These are phyloP conservation scores for Erpetoichthys calabaricus DNA, from an alignment of 2,797 vertebrate species.

Conservation along the genomic window DNA sequence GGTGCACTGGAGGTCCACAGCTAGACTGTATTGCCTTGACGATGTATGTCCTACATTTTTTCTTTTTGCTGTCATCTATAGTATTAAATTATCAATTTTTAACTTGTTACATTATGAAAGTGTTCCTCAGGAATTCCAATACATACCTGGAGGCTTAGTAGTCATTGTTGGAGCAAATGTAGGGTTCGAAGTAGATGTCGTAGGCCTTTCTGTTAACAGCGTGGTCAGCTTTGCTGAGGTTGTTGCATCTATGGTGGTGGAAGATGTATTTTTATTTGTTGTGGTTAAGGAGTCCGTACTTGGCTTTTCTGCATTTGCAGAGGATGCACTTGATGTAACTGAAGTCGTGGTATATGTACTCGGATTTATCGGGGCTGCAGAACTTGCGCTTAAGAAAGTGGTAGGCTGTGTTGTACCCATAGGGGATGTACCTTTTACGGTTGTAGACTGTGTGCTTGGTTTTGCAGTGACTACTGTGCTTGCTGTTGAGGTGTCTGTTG, in stretches of 20 bases:
- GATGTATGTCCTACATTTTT: too few species aligned
- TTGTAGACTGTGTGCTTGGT: not conserved
- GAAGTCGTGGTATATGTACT: too few species aligned
- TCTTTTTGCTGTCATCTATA: too few species aligned
- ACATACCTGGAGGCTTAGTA: conserved; percentile 6
- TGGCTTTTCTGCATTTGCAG: not conserved
- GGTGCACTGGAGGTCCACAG: too few species aligned
- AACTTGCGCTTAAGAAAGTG: not conserved
- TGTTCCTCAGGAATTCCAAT: too few species aligned
- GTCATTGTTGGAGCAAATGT: conserved; percentile 12
- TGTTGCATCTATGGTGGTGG: not conserved
- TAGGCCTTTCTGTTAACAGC: not conserved
- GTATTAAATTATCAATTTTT: too few species aligned
- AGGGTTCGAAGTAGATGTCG: conserved; percentile 5
- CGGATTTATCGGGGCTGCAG: too few species aligned
- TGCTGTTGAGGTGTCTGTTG: not conserved
- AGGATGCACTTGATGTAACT: accelerated
- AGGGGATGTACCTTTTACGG: accelerated
- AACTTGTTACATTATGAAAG: too few species aligned
- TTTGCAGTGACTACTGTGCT: not conserved
- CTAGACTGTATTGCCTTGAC: too few species aligned
- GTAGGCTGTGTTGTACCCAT: not conserved
- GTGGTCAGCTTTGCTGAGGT: conserved; percentile 8
- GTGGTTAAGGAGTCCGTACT: not conserved
- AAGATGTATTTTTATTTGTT: not conserved